A percentile compares a stretch with the other conserved stretches of the same genome.
phyloP scores from a whole-genome alignment of 2,888 invertebrate genomes.

The Caenorhabditis zanzibari region DNA sequence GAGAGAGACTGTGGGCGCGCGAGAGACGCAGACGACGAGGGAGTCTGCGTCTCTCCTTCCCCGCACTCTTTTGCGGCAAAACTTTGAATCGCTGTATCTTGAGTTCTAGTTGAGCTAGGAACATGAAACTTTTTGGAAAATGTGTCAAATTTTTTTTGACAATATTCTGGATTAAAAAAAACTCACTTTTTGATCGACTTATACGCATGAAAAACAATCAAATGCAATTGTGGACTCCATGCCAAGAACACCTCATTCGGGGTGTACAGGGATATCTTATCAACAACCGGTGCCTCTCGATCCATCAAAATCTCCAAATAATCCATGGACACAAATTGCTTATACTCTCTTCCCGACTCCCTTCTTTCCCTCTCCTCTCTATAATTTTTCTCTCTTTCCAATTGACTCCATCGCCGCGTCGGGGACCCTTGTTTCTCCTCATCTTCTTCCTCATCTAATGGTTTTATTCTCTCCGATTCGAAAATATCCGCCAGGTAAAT shows the following conservation, averaged over 20 bases:
- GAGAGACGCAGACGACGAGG: too few relatives aligned
- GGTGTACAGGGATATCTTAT: slow-evolving; percentile 21
- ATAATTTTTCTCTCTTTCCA: slow-evolving; percentile 36
- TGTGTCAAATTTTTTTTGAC: too few relatives aligned
- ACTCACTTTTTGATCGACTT: slow-evolving; percentile 35
- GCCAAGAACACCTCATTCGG: slow-evolving; percentile 50
- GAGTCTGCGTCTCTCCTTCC: too few relatives aligned
- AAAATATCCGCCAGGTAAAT: slow-evolving; percentile 26
- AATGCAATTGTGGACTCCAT: slow-evolving; percentile 74
- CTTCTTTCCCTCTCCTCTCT: slow-evolving; percentile 1
- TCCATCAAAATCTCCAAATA: slow-evolving; percentile 31
- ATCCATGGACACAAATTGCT: slow-evolving; percentile 40
- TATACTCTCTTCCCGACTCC: neutral
- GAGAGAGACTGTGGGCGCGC: too few relatives aligned
- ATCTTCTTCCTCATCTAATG: neutral
- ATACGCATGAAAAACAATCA: slow-evolving; percentile 58
- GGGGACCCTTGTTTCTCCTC: slow-evolving; percentile 35
- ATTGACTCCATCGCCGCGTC: slow-evolving; percentile 64
- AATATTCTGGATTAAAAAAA: neutral
- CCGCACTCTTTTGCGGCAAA: too few relatives aligned
- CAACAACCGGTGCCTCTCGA: slow-evolving; percentile 26
- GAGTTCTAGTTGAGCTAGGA: too few relatives aligned
- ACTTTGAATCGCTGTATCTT: too few relatives aligned
- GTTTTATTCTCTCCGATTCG: slow-evolving; percentile 21
- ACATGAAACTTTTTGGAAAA: too few relatives aligned